These are phyloP conservation scores for Thomomys bottae DNA, from an alignment of 2,113 vertebrate species.

Conservation along the genomic window DNA sequence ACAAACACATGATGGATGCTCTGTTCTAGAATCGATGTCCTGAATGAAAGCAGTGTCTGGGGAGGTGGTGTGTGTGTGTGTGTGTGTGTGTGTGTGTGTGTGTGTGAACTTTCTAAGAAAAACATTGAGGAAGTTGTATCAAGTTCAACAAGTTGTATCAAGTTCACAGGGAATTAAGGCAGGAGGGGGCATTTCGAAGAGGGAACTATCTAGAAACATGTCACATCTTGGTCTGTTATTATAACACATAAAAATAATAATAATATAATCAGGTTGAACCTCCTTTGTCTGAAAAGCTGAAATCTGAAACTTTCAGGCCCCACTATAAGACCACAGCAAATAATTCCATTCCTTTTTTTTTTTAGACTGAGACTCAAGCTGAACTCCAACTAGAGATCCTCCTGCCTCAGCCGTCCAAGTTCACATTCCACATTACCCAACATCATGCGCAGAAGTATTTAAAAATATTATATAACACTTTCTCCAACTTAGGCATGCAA, in stretches of 20 bases:
- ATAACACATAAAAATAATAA: background rate
- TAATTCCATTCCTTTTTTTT: background rate
- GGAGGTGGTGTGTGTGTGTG: too few relatives aligned
- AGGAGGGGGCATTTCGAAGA: background rate
- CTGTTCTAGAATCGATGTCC: background rate
- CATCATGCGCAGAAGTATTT: background rate
- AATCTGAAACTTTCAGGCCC: background rate
- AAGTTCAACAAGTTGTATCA: background rate
- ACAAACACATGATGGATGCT: too few relatives aligned
- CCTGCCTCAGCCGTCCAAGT: too few relatives aligned
- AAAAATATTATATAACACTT: background rate
- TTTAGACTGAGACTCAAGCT: too few relatives aligned
- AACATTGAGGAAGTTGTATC: background rate
- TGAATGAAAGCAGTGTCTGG: background rate
- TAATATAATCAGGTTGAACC: too few relatives aligned
- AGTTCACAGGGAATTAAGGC: background rate
- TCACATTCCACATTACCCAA: too few relatives aligned
- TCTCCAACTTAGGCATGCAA: background rate
- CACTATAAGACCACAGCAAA: background rate
- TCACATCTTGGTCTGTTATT: background rate
- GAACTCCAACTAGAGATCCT: too few relatives aligned
- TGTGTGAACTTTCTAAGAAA: background rate
- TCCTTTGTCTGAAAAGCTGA: background rate
- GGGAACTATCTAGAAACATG: conserved; percentile 6
- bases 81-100: too few relatives aligned